Evolutionary conservation across 2,113 vertebrate species (phyloP).

Genomic region (Ctenodactylus gundi): DNA sequence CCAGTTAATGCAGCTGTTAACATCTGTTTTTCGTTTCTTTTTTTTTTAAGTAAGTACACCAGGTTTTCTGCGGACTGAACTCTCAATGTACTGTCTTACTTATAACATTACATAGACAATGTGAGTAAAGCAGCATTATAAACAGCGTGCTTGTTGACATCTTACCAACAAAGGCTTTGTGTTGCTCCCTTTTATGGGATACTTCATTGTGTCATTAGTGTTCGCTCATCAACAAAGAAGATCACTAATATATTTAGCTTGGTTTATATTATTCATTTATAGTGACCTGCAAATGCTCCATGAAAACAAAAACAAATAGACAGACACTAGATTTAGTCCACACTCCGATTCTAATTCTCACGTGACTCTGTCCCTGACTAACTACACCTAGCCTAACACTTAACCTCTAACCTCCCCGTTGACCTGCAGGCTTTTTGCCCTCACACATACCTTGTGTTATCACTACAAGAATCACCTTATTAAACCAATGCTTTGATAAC

Average conservation of each 20-base stretch:
- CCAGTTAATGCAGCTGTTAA: neutral
- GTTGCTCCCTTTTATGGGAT: neutral
- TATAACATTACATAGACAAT: neutral
- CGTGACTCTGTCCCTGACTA: neutral
- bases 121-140: neutral
- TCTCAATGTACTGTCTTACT: neutral
- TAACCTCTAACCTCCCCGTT: neutral
- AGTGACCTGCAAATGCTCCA: neutral
- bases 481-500: neutral
- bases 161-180: neutral
- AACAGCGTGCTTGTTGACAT: neutral
- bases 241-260: constrained; percentile 6
- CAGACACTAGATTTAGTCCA: neutral
- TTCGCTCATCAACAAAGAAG: neutral
- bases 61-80: neutral
- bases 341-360: neutral
- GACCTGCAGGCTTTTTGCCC: neutral
- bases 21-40: too few species aligned
- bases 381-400: neutral
- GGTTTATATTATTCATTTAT: neutral
- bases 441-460: neutral
- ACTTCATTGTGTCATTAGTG: neutral
- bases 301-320: neutral
- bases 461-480: neutral
- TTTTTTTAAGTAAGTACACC: neutral